Percentiles rank a stretch among this genome's conserved stretches.
Conservation (phyloP, 2,113 vertebrate species). For the Ochotona curzoniae region DNA sequence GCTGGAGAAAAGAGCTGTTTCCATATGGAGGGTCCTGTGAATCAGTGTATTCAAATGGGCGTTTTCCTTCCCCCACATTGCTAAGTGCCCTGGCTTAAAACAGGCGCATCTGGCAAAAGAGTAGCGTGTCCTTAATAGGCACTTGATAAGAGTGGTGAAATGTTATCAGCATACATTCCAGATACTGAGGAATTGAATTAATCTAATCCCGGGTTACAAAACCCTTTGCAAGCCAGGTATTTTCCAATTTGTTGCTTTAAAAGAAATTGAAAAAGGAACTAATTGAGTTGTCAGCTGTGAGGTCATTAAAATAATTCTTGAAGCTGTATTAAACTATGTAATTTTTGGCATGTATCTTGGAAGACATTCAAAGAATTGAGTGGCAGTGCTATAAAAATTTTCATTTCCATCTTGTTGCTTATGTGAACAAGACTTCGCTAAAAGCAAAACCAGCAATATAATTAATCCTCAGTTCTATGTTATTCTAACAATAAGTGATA, state of each 20-base stretch:
- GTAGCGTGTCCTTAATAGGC: not conserved
- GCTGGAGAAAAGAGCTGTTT: not conserved
- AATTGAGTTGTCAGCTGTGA: slow-evolving; percentile 71
- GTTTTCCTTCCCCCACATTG: not conserved
- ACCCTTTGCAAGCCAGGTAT: slow-evolving; percentile 47
- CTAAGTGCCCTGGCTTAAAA: not conserved
- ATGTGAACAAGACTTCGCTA: slow-evolving; percentile 37
- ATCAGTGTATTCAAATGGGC: not conserved
- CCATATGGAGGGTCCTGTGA: not conserved
- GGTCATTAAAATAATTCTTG: slow-evolving; percentile 73
- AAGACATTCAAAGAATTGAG: slow-evolving; percentile 58
- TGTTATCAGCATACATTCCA: slow-evolving; percentile 17
- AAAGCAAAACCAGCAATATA: slow-evolving; percentile 53
- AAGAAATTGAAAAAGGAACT: slow-evolving; percentile 65
- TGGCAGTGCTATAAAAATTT: slow-evolving; percentile 38
- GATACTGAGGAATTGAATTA: slow-evolving; percentile 18
- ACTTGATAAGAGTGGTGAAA: slow-evolving; percentile 22
- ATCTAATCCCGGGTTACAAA: slow-evolving; percentile 44
- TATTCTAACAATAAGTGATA: slow-evolving; percentile 17
- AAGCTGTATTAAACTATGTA: slow-evolving; percentile 54
- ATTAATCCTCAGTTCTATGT: not conserved
- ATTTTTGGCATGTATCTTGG: slow-evolving; percentile 55
- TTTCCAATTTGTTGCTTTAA: slow-evolving; percentile 66
- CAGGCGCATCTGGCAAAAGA: not conserved
- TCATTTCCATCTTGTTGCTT: slow-evolving; percentile 50